Evolutionary conservation across 1,140 invertebrate species (phyloP).

Genomic region (Holcopasites calliopsidis): DNA sequence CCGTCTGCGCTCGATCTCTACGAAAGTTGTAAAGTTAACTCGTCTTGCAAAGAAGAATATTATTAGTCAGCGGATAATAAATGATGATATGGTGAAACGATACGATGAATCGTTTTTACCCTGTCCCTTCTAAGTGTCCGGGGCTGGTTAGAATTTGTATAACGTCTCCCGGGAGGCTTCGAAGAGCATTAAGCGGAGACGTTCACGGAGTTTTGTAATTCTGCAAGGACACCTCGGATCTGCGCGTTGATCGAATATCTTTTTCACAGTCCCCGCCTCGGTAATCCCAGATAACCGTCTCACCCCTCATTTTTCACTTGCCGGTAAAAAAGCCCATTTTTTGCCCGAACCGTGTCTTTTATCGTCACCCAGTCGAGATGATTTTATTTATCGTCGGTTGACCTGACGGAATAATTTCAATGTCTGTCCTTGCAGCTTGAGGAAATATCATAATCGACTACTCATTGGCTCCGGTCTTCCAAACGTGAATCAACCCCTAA

Average conservation of each 20-base stretch:
- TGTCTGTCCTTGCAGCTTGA: not conserved
- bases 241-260: constrained; percentile 37
- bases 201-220: constrained; percentile 12
- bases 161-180: constrained; percentile 21
- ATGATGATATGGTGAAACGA: not conserved
- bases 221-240: constrained; percentile 8
- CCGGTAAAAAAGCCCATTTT: constrained; percentile 9
- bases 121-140: constrained; percentile 18
- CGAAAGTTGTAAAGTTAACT: constrained; percentile 31
- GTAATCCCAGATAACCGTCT: constrained; percentile 33
- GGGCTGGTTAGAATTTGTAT: constrained; percentile 39
- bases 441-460: no score
- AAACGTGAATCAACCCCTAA: not conserved
- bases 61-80: no score
- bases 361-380: not conserved
- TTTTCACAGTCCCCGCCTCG: constrained; percentile 6
- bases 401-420: not conserved
- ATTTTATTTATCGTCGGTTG: not conserved
- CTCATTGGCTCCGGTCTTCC: no score
- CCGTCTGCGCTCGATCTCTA: not conserved
- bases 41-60: not conserved
- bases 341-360: not conserved
- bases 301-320: constrained; percentile 30
- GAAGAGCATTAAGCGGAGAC: constrained; percentile 1
- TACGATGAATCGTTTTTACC: constrained; percentile 1